phyloP scores from a whole-genome alignment of 2,797 vertebrate species.

The Myiothlypis coronata region DNA sequence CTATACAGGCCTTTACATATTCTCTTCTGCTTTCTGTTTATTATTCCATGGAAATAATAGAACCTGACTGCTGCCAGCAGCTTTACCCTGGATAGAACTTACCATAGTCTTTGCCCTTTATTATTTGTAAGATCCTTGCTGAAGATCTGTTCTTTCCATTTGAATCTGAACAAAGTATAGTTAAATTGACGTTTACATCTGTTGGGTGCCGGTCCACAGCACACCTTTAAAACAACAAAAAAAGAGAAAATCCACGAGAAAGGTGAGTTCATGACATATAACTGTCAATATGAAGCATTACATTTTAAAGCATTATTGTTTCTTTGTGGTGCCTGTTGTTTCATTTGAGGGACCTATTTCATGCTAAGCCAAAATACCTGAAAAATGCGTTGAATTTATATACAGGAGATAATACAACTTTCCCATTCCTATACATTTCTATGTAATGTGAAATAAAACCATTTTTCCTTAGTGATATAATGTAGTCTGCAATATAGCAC shows the following conservation, averaged over 20 bases:
- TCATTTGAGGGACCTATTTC: neutral
- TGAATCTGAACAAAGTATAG: slow-evolving; percentile 93
- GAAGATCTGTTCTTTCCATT: slow-evolving; percentile 90
- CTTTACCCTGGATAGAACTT: slow-evolving; percentile 65
- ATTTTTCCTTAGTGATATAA: neutral
- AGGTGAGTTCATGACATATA: neutral
- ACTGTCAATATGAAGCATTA: neutral
- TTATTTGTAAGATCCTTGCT: slow-evolving; percentile 92
- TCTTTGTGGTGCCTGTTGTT: neutral
- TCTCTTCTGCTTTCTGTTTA: neutral
- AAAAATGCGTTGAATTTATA: neutral
- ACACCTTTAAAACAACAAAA: slow-evolving; percentile 78
- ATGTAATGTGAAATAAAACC: neutral
- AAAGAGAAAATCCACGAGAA: neutral
- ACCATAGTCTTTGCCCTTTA: slow-evolving; percentile 97
- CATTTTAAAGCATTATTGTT: neutral
- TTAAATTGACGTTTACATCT: slow-evolving; percentile 87
- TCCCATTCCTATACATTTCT: neutral
- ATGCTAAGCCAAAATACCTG: neutral
- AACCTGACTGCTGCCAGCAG: neutral
- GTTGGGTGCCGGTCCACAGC: slow-evolving; percentile 88
- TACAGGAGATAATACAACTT: neutral
- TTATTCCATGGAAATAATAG: neutral
- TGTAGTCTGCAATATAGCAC: neutral
- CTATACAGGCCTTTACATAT: neutral